Percentiles rank a stretch among this genome's conserved stretches.
Evolutionary conservation across 2,797 vertebrate genomes (phyloP).

Genomic region (Melanotaenia boesemani): DNA sequence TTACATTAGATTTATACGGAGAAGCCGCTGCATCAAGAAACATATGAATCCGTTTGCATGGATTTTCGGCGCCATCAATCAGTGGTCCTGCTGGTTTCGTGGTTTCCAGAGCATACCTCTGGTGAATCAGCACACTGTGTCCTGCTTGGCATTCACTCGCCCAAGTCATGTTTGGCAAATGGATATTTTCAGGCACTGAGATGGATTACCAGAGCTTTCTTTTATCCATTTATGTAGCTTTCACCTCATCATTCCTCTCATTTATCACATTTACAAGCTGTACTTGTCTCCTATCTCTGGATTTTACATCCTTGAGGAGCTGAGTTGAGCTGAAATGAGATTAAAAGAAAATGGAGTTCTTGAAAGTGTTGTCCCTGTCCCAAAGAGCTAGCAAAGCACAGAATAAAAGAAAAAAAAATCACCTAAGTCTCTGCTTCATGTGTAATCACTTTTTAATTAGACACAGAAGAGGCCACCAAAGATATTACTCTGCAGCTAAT

Average conservation of each 20-base stretch:
- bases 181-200: constrained; percentile 34
- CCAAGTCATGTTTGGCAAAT: constrained; percentile 53
- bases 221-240: constrained; percentile 51
- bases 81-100: constrained; percentile 50
- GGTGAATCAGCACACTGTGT: constrained; percentile 42
- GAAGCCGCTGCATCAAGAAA: constrained; percentile 70
- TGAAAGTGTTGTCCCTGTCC: constrained; percentile 44
- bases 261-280: constrained; percentile 59
- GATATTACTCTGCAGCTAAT: constrained; percentile 41
- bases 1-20: constrained; percentile 73
- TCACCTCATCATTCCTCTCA: constrained; percentile 39
- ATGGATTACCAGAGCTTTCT: constrained; percentile 40
- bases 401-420: constrained; percentile 23
- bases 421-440: constrained; percentile 36
- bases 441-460: constrained; percentile 64
- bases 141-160: constrained; percentile 41
- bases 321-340: constrained; percentile 37
- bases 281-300: constrained; percentile 13
- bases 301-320: constrained; percentile 41
- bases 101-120: constrained; percentile 54
- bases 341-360: constrained; percentile 46
- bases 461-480: constrained; percentile 64
- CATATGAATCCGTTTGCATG: constrained; percentile 63
- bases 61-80: constrained; percentile 71
- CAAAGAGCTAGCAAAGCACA: constrained; percentile 30